Evolutionary conservation across 1,140 invertebrate genomes (phyloP).

Genomic region (Rhyzopertha dominica): DNA sequence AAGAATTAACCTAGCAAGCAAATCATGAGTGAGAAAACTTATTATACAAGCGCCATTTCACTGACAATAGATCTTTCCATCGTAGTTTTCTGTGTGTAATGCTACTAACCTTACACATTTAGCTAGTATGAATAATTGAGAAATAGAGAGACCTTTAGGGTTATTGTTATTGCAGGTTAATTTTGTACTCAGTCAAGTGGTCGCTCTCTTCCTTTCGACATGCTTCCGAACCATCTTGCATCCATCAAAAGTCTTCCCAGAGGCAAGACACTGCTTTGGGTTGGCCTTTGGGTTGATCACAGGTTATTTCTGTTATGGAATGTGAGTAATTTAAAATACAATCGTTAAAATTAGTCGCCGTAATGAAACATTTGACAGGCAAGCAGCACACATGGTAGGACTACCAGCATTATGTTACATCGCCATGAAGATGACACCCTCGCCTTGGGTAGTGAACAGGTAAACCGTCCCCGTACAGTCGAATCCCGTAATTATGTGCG

Average conservation of each 20-base stretch:
- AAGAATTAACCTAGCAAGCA: no score
- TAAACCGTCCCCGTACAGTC: no score
- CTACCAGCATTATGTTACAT: slow-evolving; percentile 71
- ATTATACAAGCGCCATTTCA: no score
- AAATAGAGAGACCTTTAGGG: no score
- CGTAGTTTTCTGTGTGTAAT: no score
- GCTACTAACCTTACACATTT: no score
- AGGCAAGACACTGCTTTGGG: slow-evolving; percentile 68
- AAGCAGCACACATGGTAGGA: slow-evolving; percentile 71
- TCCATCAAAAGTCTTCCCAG: slow-evolving; percentile 57
- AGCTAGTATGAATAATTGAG: no score
- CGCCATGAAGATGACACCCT: slow-evolving; percentile 60
- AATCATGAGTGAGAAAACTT: no score
- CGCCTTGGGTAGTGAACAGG: no score
- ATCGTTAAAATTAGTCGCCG: background rate
- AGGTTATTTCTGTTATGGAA: slow-evolving; percentile 85
- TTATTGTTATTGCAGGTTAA: slow-evolving; percentile 64
- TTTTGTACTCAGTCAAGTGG: slow-evolving; percentile 76
- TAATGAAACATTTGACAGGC: slow-evolving; percentile 50
- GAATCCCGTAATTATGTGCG: slow-evolving; percentile 21
- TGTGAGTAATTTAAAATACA: slow-evolving; percentile 52
- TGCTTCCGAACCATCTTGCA: slow-evolving; percentile 67
- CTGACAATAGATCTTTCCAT: no score
- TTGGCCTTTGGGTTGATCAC: slow-evolving; percentile 69
- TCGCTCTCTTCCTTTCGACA: slow-evolving; percentile 67